These are phyloP conservation scores for Volucella inflata DNA, from an alignment of 2,888 invertebrate species.

Conservation along the genomic window DNA sequence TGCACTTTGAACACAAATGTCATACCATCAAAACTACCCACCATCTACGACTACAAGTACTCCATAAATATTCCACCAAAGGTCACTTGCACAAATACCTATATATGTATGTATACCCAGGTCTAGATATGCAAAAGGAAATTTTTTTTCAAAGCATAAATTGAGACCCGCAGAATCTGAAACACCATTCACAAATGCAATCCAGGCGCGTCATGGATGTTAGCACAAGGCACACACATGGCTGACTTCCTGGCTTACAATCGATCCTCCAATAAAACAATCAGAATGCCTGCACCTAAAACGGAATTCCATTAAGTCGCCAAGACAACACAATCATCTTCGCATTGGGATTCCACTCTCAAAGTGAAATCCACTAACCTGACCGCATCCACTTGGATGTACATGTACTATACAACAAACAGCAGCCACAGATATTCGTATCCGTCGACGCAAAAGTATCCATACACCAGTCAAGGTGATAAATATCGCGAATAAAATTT, in stretches of 20 bases:
- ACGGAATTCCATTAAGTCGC: conserved; percentile 71
- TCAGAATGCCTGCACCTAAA: conserved; percentile 73
- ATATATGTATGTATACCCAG: neutral
- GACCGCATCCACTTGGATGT: conserved; percentile 42
- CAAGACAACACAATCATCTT: conserved; percentile 73
- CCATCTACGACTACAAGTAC: neutral
- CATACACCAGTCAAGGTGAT: conserved; percentile 58
- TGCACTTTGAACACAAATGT: too few relatives aligned
- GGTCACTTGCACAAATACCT: conserved; percentile 46
- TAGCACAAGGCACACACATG: conserved; percentile 37
- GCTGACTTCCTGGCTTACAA: conserved; percentile 64
- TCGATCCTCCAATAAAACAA: conserved; percentile 70
- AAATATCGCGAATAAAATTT: conserved; percentile 75
- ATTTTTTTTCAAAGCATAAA: conserved; percentile 33
- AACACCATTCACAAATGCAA: conserved; percentile 17
- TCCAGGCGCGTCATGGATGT: neutral
- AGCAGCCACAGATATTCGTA: neutral
- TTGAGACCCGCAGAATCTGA: conserved; percentile 53
- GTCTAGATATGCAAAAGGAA: neutral
- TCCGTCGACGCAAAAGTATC: neutral
- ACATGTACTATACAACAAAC: conserved; percentile 13
- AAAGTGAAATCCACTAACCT: conserved; percentile 68
- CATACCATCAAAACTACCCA: too few relatives aligned
- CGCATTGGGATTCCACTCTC: conserved; percentile 55
- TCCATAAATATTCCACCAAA: conserved; percentile 47